These are phyloP conservation scores for Acleris cristana DNA, from an alignment of 2,888 invertebrate species.

Conservation along the genomic window DNA sequence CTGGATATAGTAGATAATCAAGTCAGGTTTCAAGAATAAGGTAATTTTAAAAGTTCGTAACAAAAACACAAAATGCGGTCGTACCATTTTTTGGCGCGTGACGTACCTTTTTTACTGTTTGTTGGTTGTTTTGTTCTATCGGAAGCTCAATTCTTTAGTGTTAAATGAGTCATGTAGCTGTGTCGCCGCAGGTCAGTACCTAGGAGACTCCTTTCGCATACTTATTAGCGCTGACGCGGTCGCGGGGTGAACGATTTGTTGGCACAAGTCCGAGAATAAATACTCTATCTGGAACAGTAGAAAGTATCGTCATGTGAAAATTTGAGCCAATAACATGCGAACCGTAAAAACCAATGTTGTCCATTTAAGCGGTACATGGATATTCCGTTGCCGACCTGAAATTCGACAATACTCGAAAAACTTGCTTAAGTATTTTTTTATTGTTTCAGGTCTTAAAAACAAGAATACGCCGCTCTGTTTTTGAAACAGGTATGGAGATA, in stretches of 20 bases:
- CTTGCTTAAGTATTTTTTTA: constrained; percentile 9
- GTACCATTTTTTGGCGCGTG: no score
- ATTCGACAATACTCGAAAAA: not conserved
- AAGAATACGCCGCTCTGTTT: not conserved
- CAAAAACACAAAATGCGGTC: no score
- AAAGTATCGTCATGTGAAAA: constrained; percentile 62
- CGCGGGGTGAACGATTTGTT: constrained; percentile 44
- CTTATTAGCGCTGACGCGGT: not conserved
- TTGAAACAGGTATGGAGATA: constrained; percentile 12
- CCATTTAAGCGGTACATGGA: constrained; percentile 42
- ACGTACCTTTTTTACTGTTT: no score
- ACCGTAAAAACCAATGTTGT: constrained; percentile 45
- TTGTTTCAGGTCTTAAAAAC: constrained; percentile 28
- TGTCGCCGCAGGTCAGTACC: constrained; percentile 3
- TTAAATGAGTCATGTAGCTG: constrained; percentile 43
- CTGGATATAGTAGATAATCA: no score
- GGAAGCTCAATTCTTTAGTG: constrained; percentile 38
- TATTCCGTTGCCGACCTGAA: not conserved
- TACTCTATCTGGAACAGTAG: constrained; percentile 59
- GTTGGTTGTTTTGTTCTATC: no score
- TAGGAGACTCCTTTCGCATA: not conserved
- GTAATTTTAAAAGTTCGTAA: no score
- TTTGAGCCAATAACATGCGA: constrained; percentile 47
- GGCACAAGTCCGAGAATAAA: constrained; percentile 45
- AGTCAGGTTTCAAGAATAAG: no score